A percentile compares a stretch with the other conserved stretches of the same genome.
Conservation (phyloP, 2,888 invertebrate genomes). For the Oscheius sp. region DNA sequence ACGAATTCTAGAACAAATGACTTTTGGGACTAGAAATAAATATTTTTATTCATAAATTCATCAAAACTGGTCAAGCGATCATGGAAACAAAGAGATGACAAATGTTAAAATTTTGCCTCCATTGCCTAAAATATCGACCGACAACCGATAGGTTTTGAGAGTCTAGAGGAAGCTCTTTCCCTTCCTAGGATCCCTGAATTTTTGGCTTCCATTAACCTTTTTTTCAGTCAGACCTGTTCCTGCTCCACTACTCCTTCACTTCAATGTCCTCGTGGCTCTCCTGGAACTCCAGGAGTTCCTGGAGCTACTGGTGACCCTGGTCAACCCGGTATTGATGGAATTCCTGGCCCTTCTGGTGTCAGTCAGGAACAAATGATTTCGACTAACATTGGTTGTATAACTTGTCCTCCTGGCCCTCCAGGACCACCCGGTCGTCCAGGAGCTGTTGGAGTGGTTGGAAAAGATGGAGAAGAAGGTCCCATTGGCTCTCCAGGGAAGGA, state of each 20-base stretch:
- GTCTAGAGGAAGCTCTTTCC: no score
- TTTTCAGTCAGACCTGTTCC: conserved; percentile 7
- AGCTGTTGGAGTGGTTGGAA: background rate
- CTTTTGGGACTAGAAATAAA: no score
- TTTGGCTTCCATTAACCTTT: no score
- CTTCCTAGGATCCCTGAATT: no score
- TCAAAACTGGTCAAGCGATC: background rate
- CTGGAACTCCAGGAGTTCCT: background rate
- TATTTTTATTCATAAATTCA: no score
- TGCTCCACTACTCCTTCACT: background rate
- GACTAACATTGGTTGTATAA: background rate
- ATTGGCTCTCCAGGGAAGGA: background rate
- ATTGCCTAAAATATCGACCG: background rate
- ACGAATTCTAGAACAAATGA: no score
- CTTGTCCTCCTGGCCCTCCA: conserved; percentile 10
- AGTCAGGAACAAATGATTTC: background rate
- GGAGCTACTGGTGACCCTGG: conserved; percentile 1
- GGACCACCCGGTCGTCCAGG: background rate
- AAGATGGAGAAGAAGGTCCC: background rate
- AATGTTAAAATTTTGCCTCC: no score
- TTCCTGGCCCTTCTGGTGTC: background rate
- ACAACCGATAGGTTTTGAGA: no score
- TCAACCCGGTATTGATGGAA: background rate
- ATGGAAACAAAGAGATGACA: background rate
- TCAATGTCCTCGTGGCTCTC: background rate